Percentiles rank a stretch among this genome's conserved stretches.
Conservation (phyloP, 2,888 invertebrate genomes). For the Sabellastarte sp. region DNA sequence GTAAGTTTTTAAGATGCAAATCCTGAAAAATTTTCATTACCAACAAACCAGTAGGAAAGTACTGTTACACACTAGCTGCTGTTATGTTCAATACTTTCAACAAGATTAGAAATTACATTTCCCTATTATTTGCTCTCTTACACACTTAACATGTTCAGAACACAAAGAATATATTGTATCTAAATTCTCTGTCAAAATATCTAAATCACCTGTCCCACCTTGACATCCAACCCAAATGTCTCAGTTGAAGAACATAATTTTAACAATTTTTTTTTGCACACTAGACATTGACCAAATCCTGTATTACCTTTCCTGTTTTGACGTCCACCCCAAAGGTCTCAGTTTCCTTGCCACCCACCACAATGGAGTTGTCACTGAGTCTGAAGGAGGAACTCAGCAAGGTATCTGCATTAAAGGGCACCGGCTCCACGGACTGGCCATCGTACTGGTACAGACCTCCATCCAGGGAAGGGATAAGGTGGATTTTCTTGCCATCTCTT, state of each 20-base stretch:
- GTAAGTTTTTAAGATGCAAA: too few relatives aligned
- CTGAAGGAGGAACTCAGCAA: conserved; percentile 79
- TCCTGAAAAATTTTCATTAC: too few relatives aligned
- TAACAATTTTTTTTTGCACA: neutral
- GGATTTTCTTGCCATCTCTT: conserved; percentile 54
- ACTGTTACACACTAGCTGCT: too few relatives aligned
- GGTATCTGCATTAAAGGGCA: conserved; percentile 83
- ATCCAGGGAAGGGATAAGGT: conserved; percentile 88
- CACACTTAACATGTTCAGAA: too few relatives aligned
- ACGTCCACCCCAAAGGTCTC: conserved; percentile 83
- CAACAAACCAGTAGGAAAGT: too few relatives aligned
- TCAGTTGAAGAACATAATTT: too few relatives aligned
- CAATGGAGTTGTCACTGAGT: conserved; percentile 64
- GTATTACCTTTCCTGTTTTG: conserved; percentile 64
- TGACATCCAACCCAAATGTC: too few relatives aligned
- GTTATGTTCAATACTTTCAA: too few relatives aligned
- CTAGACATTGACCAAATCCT: neutral
- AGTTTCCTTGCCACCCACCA: conserved; percentile 78
- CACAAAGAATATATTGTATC: neutral
- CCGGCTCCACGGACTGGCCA: conserved; percentile 80
- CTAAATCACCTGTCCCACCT: neutral
- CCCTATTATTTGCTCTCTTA: too few relatives aligned
- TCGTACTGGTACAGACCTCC: conserved; percentile 91
- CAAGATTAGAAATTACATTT: too few relatives aligned
- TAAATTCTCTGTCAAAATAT: neutral